Evolutionary conservation across 2,113 vertebrate species (phyloP).

Genomic region (Lepisosteus osseus): DNA sequence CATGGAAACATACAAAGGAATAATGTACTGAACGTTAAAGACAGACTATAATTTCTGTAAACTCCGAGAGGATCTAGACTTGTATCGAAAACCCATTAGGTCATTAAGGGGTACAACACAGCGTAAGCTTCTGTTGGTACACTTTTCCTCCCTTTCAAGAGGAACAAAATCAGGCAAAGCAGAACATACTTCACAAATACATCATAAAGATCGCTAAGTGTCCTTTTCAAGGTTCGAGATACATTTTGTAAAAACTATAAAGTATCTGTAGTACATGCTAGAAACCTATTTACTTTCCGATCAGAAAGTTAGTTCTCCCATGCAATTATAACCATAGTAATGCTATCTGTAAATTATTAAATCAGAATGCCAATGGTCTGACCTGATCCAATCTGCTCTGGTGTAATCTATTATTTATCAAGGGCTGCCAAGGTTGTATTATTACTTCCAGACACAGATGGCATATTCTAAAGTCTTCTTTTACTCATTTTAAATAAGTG

Average conservation of each 20-base stretch:
- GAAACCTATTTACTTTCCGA: constrained; percentile 10
- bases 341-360: constrained; percentile 68
- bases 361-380: constrained; percentile 53
- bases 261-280: constrained; percentile 7
- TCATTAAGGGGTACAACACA: neutral
- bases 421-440: constrained; percentile 55
- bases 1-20: no score
- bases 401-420: constrained; percentile 69
- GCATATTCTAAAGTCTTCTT: constrained; percentile 40
- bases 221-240: no score
- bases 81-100: no score
- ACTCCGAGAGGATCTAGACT: no score
- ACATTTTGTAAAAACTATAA: no score
- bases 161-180: no score
- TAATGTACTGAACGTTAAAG: no score
- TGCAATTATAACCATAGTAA: constrained; percentile 58
- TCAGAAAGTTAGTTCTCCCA: constrained; percentile 32
- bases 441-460: constrained; percentile 56
- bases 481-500: constrained; percentile 32
- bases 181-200: no score
- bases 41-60: no score
- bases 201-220: no score
- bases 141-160: neutral
- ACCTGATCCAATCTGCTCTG: constrained; percentile 61
- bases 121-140: neutral